Conservation (phyloP, 2,113 vertebrate genomes). For the Empidonax alnorum region DNA sequence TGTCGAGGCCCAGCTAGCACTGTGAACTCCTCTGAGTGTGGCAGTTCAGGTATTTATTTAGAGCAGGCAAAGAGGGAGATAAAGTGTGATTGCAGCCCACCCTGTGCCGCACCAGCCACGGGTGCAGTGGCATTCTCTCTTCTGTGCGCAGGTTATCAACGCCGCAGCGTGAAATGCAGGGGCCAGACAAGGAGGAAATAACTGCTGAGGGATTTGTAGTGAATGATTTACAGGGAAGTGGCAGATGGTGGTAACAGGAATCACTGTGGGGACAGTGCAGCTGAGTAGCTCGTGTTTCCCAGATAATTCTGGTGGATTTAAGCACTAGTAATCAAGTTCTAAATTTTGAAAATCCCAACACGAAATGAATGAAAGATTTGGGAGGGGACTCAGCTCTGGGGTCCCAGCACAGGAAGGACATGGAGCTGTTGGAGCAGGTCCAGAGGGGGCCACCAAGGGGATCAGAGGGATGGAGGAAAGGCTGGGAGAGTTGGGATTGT, state of each 20-base stretch:
- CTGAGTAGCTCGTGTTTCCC: neutral
- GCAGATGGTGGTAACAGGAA: neutral
- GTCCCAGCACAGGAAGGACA: neutral
- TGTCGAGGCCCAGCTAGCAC: neutral
- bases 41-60: neutral
- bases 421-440: neutral
- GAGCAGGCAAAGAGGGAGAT: neutral
- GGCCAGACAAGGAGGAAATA: neutral
- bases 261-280: neutral
- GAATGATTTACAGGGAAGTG: neutral
- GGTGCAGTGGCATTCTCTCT: neutral
- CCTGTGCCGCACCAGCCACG: neutral
- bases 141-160: neutral
- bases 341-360: neutral
- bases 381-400: neutral
- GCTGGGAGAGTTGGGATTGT: neutral
- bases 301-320: neutral
- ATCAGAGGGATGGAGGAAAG: neutral
- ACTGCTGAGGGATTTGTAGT: neutral
- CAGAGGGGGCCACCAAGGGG: neutral
- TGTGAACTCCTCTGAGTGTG: neutral
- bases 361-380: neutral
- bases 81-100: neutral
- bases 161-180: neutral
- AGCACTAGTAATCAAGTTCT: neutral